Percentiles rank a stretch among this genome's conserved stretches.
phyloP scores from a whole-genome alignment of 2,113 vertebrate genomes.

The Parotia lawesii region DNA sequence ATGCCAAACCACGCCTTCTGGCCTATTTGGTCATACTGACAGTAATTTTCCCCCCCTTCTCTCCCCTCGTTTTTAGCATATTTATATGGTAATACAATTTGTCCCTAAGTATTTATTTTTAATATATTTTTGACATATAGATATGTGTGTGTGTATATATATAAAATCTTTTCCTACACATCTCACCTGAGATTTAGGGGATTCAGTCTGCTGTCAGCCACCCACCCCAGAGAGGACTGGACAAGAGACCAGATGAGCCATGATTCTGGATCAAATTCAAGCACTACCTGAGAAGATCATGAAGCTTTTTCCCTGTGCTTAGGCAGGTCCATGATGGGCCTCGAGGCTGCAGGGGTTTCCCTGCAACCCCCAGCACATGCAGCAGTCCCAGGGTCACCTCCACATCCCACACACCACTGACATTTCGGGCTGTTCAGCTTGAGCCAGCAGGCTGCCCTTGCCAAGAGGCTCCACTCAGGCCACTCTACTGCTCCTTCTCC shows the following conservation, averaged over 20 bases:
- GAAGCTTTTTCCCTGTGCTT: neutral
- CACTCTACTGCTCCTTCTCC: neutral
- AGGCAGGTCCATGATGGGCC: no score
- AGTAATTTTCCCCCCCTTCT: rapidly evolving
- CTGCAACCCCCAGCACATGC: no score
- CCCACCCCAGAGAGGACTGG: rapidly evolving
- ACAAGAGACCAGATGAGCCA: neutral
- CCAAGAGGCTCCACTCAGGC: neutral
- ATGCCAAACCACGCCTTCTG: neutral
- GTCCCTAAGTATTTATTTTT: neutral
- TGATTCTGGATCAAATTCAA: neutral
- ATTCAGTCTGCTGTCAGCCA: neutral
- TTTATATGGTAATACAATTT: neutral
- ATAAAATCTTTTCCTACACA: neutral
- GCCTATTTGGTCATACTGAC: neutral
- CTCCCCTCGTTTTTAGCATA: neutral
- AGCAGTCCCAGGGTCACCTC: neutral
- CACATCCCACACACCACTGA: neutral
- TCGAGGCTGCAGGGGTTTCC: rapidly evolving
- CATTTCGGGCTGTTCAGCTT: neutral
- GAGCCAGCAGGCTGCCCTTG: neutral
- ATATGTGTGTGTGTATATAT: rapidly evolving
- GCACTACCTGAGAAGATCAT: neutral
- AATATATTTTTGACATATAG: neutral
- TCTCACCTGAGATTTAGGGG: neutral